Evolutionary conservation across 2,888 invertebrate genomes (phyloP), one percentile per base, ranked within the genome.

Genomic region (Patella pellucida): DNA sequence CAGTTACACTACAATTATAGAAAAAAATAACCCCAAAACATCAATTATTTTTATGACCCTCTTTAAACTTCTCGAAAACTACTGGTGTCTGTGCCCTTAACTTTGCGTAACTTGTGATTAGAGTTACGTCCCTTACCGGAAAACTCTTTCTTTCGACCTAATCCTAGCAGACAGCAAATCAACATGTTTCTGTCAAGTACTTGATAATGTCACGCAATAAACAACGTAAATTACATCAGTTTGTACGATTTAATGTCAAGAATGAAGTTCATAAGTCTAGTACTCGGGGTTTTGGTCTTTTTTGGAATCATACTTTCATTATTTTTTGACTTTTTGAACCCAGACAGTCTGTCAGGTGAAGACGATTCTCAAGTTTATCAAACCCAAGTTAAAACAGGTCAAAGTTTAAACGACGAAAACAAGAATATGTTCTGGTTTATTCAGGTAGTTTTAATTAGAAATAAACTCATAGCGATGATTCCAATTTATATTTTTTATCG

Each of bases 391-490:
- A 23, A 62, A 23, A 62, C 62, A 12, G 62, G 62, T 12, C 62
- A 62, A 19, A 9, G 14, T 62, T 23, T 62, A 12, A 62, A 5
- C 14, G 62, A 62, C 62, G 23, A 62, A 23, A 19, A 23, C 12
- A 77, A 78, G 16, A 83, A 84, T 68, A 41, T 86, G 19, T 82
- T 85, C 72, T 85, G 85, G 85, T 83, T 86, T 83, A 79, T 85
- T 56, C 86, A 86, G 84, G 84, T 86, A 78, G 11, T n/a, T n/a
- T 23, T 16, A 56, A 31, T 5, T 19, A 50, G 5, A 11, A 5
- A 72, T 19, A 12, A 4, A 19, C 19, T 11, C 14, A 7, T 62
- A 19, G n/a, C 9, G 19, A 16, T 62, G n/a, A 19, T 2, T 62
- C 62, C n/a, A 62, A 15, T 19, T 62, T n/a, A 62, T 19, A 62